Evolutionary conservation across 2,797 vertebrate species (phyloP), one percentile per base, ranked within the genome.

Genomic region (Coregonus sp.): DNA sequence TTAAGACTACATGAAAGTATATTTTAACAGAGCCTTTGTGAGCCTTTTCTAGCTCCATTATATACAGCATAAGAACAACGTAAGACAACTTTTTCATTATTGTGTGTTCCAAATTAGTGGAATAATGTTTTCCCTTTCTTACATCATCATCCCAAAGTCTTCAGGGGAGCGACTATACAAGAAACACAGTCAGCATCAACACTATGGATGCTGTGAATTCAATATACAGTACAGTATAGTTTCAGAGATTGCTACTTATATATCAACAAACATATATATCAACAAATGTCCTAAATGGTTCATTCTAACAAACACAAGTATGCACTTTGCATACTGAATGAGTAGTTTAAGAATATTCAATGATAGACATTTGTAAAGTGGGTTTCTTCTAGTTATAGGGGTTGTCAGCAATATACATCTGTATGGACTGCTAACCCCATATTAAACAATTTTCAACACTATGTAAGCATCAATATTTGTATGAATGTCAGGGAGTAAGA

Each of bases 1-100:
- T 83, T 73, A 94, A 94, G 90, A 94, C 95, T 93, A 97, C 92
- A 93, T 86, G 87, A 93, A 94, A 94, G 93, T 93, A 94, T 90
- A 91, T 89, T 86, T 95, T 87, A 93, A 95, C 92, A 94, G 92
- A 92, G 94, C 92, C 89, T 91, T 92, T 92, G 91, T 92, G 88
- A 91, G 83, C 80, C 86, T 89, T 90, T 87, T 90, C 92, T 94
- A 95, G 96, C 90, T 97, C 96, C 96, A 94, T 80, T 96, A 97
- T 98, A 92, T 97, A 98, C 96, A 98, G 80, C 79, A 88, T 87
- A 83, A 79, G 89, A 87, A 93, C 72, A 81, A 92, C 92, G 93
- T 94, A 95, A 92, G 91, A 94, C 92, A 78, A 16, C 18, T 2
- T 59, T n/a, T 20, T 7, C 92, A 87, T 89, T 90, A 91, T 80